Evolutionary conservation across 2,113 vertebrate genomes (phyloP), one percentile per base, ranked within the genome.

Genomic region (Cyphomyrus plagiostoma): DNA sequence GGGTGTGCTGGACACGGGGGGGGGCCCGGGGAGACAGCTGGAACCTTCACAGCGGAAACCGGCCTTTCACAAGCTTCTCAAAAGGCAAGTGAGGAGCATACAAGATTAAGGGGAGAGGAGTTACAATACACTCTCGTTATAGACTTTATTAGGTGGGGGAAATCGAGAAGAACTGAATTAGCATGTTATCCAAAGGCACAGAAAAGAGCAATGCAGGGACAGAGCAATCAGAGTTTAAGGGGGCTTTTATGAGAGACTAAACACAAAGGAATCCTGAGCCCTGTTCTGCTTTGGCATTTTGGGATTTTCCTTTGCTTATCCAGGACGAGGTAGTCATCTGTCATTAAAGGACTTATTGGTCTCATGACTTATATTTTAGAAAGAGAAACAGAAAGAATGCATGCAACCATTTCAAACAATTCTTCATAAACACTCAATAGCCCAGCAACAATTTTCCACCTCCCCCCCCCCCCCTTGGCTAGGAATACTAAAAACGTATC

Each of bases 261-360:
- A 70, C 9, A 48, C 83, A 86, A 50, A 19, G 82, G 46, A 4
- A 86, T 49, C 42, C 46, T 10, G 9, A 80, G 30, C 46, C 82
- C 46, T 85, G 82, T 23, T 48, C 35, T 85, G 19, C 23, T 26
- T 50, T 13, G 62, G 23, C 21, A 84, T 70, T 30, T 0, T 3
- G 8, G 0, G 62, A 10, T 66, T 53, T 23, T 84, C 82, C 82
- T 48, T 46, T 86, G 45, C 23, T n/a, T 30, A 26, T 86, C 48
- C 46, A n/a, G 83, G 83, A 39, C 35, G 74, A 86, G 83, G 83
- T 86, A 86, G 83, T 50, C 83, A 49, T 86, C 83, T 49, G 83
- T n/a, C 23, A 26, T 49, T 86, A 48, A 50, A 49, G 23, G 83
- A 86, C 46, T 48, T 49, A 50, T 15, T 86, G 42, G 83, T 48